Conservation (phyloP, 2,888 invertebrate species). For the Caenorhabditis drosophilae region DNA sequence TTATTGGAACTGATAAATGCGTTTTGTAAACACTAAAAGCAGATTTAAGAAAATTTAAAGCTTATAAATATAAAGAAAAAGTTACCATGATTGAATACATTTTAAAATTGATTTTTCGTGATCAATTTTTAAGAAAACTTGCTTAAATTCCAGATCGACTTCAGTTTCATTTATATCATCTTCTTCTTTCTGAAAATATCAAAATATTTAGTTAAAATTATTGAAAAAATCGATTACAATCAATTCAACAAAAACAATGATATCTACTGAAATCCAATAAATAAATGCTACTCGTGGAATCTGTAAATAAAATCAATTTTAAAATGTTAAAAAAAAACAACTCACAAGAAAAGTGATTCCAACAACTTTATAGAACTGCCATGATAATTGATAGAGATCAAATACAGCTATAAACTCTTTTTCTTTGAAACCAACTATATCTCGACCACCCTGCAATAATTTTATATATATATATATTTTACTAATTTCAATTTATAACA, state of each 20-base stretch:
- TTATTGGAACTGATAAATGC: constrained; percentile 9
- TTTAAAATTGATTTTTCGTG: constrained; percentile 4
- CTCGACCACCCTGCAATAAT: constrained; percentile 28
- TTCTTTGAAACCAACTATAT: constrained; percentile 8
- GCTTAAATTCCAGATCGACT: constrained; percentile 14
- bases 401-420: constrained; percentile 19
- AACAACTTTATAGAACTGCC: constrained; percentile 14
- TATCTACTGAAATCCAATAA: constrained; percentile 20
- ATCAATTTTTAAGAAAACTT: constrained; percentile 13
- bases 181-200: not conserved
- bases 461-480: not conserved
- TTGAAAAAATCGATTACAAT: constrained; percentile 1
- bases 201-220: not conserved
- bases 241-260: constrained; percentile 13
- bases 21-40: constrained; percentile 19
- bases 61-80: not conserved
- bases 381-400: constrained; percentile 16
- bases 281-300: constrained; percentile 32
- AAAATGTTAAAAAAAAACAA: not conserved
- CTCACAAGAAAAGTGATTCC: constrained; percentile 4
- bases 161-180: constrained; percentile 7
- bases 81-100: constrained; percentile 1
- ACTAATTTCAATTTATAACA: constrained; percentile 2
- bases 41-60: not conserved
- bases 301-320: constrained; percentile 1